Evolutionary conservation across 2,888 invertebrate species (phyloP).

Genomic region (Agrochola macilenta): DNA sequence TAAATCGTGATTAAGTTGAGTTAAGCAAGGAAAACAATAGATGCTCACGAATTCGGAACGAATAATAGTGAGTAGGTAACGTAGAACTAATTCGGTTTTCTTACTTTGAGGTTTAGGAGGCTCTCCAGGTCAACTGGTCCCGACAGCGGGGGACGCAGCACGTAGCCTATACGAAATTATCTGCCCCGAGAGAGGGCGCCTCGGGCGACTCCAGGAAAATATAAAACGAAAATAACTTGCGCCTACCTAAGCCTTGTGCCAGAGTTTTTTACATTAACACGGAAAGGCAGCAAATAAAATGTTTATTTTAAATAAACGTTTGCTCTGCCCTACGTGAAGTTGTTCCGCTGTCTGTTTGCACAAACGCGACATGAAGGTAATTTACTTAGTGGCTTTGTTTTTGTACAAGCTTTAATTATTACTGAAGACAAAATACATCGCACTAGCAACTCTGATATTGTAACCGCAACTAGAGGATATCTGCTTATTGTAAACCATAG

Average conservation of each 20-base stretch:
- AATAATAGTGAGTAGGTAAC: slow-evolving; percentile 42
- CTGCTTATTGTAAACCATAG: slow-evolving; percentile 52
- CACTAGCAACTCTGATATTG: slow-evolving; percentile 64
- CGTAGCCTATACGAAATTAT: slow-evolving; percentile 86
- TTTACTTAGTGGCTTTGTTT: slow-evolving; percentile 65
- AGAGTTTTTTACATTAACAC: slow-evolving; percentile 79
- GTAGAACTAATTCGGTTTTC: slow-evolving; percentile 68
- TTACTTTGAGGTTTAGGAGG: slow-evolving; percentile 74
- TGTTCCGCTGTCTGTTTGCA: slow-evolving; percentile 66
- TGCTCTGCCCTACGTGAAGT: slow-evolving; percentile 69
- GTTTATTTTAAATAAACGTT: slow-evolving; percentile 79
- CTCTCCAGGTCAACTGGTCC: slow-evolving; percentile 78
- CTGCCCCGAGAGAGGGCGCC: slow-evolving; percentile 81
- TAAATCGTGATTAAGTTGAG: slow-evolving; percentile 19
- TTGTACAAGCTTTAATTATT: slow-evolving; percentile 67
- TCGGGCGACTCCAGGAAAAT: slow-evolving; percentile 81
- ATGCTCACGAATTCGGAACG: slow-evolving; percentile 34
- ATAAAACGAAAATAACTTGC: slow-evolving; percentile 87
- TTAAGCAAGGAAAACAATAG: slow-evolving; percentile 46
- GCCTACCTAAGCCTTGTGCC: slow-evolving; percentile 80
- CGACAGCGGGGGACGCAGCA: slow-evolving; percentile 80
- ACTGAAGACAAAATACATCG: slow-evolving; percentile 52
- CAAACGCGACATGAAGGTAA: slow-evolving; percentile 66
- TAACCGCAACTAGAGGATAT: slow-evolving; percentile 64
- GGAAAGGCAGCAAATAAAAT: slow-evolving; percentile 79